Conservation (phyloP, 2,113 vertebrate genomes). For the Oplegnathus fasciatus region DNA sequence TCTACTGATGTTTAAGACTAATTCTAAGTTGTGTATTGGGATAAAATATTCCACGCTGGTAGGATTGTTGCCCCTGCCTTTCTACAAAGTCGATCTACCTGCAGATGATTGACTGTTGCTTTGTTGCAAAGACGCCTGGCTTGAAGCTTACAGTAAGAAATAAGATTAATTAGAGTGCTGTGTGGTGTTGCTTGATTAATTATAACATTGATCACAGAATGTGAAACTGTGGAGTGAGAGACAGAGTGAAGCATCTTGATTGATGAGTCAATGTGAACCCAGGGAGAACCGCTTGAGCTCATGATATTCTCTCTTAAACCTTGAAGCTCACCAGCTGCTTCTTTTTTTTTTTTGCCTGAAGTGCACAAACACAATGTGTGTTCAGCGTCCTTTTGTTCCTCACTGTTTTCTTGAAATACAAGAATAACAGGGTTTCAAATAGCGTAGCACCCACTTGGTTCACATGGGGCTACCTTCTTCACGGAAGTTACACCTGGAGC, state of each 20-base stretch:
- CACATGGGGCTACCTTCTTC: constrained; percentile 65
- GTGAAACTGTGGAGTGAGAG: constrained; percentile 35
- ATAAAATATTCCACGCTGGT: constrained; percentile 11
- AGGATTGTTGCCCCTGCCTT: background rate
- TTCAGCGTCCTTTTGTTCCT: constrained; percentile 44
- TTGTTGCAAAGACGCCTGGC: constrained; percentile 26
- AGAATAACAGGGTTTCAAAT: constrained; percentile 61
- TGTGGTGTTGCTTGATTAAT: constrained; percentile 51
- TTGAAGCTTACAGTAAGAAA: constrained; percentile 29
- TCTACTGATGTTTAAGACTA: background rate
- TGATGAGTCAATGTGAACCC: constrained; percentile 55
- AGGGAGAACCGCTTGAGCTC: constrained; percentile 35
- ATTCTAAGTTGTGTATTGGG: background rate
- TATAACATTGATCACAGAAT: constrained; percentile 54
- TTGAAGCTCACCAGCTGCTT: constrained; percentile 50
- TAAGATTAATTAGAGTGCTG: constrained; percentile 37
- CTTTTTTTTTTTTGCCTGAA: constrained; percentile 26
- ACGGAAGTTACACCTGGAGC: constrained; percentile 75
- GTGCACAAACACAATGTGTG: constrained; percentile 47
- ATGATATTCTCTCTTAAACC: constrained; percentile 49
- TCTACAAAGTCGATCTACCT: constrained; percentile 2
- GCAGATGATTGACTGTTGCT: constrained; percentile 15
- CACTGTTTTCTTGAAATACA: constrained; percentile 51
- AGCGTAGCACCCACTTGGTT: constrained; percentile 56
- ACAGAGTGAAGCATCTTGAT: constrained; percentile 29